Evolutionary conservation across 2,888 invertebrate genomes (phyloP), one percentile per base, ranked within the genome.

Genomic region (Acanthococcus lagerstroemiae): DNA sequence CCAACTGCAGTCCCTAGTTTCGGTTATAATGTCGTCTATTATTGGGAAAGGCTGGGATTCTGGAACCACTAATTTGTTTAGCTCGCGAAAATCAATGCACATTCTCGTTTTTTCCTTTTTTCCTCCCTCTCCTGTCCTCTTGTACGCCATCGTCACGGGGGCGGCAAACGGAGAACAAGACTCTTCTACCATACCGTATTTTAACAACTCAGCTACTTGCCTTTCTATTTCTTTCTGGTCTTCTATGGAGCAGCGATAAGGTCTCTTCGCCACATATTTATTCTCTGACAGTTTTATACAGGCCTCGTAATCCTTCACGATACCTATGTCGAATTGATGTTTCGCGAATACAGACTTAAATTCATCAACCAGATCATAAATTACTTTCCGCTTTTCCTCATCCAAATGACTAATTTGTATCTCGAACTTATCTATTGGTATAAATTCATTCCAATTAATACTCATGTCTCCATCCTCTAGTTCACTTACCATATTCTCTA

Each of bases 1-100:
- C 69, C 68, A 74, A 48, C 72, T 72, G 55, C 73, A 75, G 58
- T 74, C 72, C 69, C 70, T 70, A 6, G 73, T 73, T 63, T 72
- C 17, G 7, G 15, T n/a, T 25, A 60, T 46, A 24, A 60, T n/a
- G 48, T 60, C 60, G 12, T 60, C 60, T 30, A 60, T 60, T 9
- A 46, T 25, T 24, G 60, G 60, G 19, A 60, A 46, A 9, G 60
- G 60, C n/a, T 60, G 60, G n/a, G 25, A 46, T 48, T 60, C 24
- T 5, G 60, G 48, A 46, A 46, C 30, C 4, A 60, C 48, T 9
- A 46, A n/a, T 60, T 46, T 60, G 19, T 60, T 67, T n/a, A 67
- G 15, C 9, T 67, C 67, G 3, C 44, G 6, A 45, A 60, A 67
- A 54, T 67, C 67, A 12, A 60, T 60, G 19, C 60, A 60, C 25